phyloP scores from a whole-genome alignment of 2,113 vertebrate species.

The Blennius ocellaris region DNA sequence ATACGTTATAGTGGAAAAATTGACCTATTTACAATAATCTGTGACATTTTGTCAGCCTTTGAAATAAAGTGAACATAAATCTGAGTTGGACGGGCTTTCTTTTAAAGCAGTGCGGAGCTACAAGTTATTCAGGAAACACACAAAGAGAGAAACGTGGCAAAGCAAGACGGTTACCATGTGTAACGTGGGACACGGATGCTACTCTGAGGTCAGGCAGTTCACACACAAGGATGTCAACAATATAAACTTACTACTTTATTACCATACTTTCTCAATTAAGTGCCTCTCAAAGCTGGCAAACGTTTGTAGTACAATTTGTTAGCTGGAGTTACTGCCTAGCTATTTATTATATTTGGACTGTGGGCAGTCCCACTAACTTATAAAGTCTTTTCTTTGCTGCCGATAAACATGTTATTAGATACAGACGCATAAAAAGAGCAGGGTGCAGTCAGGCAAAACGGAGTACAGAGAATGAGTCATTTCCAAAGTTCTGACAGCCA shows the following conservation, averaged over 20 bases:
- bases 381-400: slow-evolving; percentile 27
- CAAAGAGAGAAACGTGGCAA: slow-evolving; percentile 43
- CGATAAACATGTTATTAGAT: slow-evolving; percentile 31
- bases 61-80: slow-evolving; percentile 63
- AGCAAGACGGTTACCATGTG: slow-evolving; percentile 11
- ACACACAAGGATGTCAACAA: slow-evolving; percentile 17
- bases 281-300: slow-evolving; percentile 3
- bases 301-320: slow-evolving; percentile 18
- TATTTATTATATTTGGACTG: slow-evolving; percentile 37
- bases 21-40: slow-evolving; percentile 77
- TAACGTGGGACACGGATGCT: slow-evolving; percentile 17
- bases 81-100: slow-evolving; percentile 36
- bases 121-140: slow-evolving; percentile 48
- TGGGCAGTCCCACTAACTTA: slow-evolving; percentile 10
- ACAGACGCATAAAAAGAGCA: slow-evolving; percentile 37
- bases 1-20: slow-evolving; percentile 72
- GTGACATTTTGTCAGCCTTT: slow-evolving; percentile 57
- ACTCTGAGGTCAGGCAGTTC: slow-evolving; percentile 13
- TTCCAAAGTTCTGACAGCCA: slow-evolving; percentile 35
- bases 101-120: slow-evolving; percentile 74
- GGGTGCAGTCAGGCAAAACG: slow-evolving; percentile 40
- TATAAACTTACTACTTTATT: slow-evolving; percentile 12
- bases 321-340: slow-evolving; percentile 41
- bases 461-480: slow-evolving; percentile 40
- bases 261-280: slow-evolving; percentile 5